Base-by-base conservation (phyloP, 2,113 vertebrate genomes). In the Proterorhinus semilunaris region DNA sequence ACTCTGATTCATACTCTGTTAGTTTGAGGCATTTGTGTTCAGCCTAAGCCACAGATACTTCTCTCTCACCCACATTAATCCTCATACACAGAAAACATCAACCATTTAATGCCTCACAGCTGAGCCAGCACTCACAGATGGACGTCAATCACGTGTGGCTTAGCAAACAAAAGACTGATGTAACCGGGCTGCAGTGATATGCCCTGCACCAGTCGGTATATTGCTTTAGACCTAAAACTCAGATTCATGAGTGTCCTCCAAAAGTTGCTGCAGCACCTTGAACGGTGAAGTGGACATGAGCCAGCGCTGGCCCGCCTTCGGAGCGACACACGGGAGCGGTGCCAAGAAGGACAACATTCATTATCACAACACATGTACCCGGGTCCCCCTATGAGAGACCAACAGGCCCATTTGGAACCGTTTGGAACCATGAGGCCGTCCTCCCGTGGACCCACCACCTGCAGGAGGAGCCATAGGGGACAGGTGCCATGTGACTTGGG, bases 211-310 rank as follows among this genome's bases (percentile, higher is more conserved):
- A 17, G 21, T 69, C 21, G 46, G 65, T 10, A 49, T 55, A 15
- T 61, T 62, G 42, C 11, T 62, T 65, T 45, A 52, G 46, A 6
- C 10, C 43, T 16, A 57, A 66, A 80, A n/a, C 49, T 4, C n/a
- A 44, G 68, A 52, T 74, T 72, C 47, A 76, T 15, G 44, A 11
- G 48, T 51, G 81, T 82, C 84, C 80, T 88, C 80, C 70, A 73
- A 67, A 6, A 52, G 42, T 21, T 65, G 12, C 74, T 85, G 83
- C 82, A 75, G 76, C 72, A 89, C 83, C 86, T 91, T 91, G 72
- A 87, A 43, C 66, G 65, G 9, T 13, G 48, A 46, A 62, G 65
- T 78, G 75, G 67, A 73, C 2, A 15, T 46, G 59, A 71, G 76
- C 78, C 79, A 75, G 47, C 15, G 0, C 62, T 75, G 75, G 66